Evolutionary conservation across 2,888 invertebrate species (phyloP), one percentile per base, ranked within the genome.

Genomic region (Meteorus colon): DNA sequence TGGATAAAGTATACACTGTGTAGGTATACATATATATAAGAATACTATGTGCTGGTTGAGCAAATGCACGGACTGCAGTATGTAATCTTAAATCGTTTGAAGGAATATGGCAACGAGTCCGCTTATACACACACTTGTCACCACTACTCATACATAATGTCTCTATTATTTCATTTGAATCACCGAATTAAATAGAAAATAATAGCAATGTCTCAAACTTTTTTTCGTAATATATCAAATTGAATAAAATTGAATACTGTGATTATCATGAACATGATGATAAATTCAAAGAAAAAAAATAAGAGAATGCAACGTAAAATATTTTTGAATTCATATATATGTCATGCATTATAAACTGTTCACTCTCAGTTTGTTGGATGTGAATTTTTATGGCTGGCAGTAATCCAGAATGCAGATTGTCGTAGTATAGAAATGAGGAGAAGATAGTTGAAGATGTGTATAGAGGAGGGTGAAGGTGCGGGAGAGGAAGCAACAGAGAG

Each of bases 51-150:
- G 6, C 55, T 19, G 1, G 55, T n/a, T 55, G 78, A 80, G 82
- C 85, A 86, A 85, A 82, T 86, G 84, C 84, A 82, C 77, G 83
- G 79, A 79, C 83, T 84, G 85, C 86, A 85, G 82, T 86, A 87
- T 81, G 84, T 86, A 87, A 87, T 86, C 87, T 86, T 85, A 82
- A 84, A 82, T 84, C 84, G 83, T 85, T 85, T 84, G 81, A 85
- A 62, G 51, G 12, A 69, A 48, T 63, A 27, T 37, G 67, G 74
- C 31, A 14, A 48, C n/a, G 24, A 24, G 19, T 2, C 6, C 48
- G 48, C 5, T 41, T 41, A 41, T 41, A 41, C 12, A n/a, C n/a
- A 48, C 16, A 8, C 55, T 19, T 19, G 8, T 19, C 55, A 8
- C 55, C n/a, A 19, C 55, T 19, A 55, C 55, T 6, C 19, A 55